Evolutionary conservation across 2,888 invertebrate species (phyloP).

Genomic region (Leptinotarsa peninsularis): DNA sequence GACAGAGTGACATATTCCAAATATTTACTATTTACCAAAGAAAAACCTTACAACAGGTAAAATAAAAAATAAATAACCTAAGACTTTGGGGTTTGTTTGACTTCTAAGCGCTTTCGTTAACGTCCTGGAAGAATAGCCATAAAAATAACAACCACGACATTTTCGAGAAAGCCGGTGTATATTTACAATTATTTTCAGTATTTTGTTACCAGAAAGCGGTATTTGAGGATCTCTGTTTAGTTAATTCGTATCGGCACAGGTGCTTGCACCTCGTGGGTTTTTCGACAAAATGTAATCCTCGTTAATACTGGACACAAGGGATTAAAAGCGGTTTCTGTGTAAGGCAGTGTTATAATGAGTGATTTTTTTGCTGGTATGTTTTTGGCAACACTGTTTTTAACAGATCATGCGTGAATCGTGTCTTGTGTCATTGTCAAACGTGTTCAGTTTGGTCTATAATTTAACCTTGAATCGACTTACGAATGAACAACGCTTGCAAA

Average conservation of each 20-base stretch:
- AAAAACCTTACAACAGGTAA: constrained; percentile 41
- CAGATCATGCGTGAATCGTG: no score
- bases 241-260: constrained; percentile 18
- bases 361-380: no score
- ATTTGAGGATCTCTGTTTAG: neutral
- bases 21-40: constrained; percentile 41
- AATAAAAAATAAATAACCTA: constrained; percentile 41
- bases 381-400: no score
- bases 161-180: constrained; percentile 18
- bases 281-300: constrained; percentile 12
- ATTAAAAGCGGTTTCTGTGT: neutral
- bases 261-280: neutral
- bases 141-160: constrained; percentile 35
- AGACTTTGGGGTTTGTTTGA: constrained; percentile 37
- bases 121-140: constrained; percentile 26
- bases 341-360: neutral
- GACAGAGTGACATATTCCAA: constrained; percentile 39
- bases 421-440: no score
- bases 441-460: no score
- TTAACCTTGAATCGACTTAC: no score
- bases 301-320: neutral
- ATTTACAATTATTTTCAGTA: constrained; percentile 25
- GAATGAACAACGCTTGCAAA: no score
- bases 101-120: constrained; percentile 32
- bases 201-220: constrained; percentile 7